Evolutionary conservation across 2,113 vertebrate genomes (phyloP), one percentile per base, ranked within the genome.

Genomic region (Todiramphus chloris): DNA sequence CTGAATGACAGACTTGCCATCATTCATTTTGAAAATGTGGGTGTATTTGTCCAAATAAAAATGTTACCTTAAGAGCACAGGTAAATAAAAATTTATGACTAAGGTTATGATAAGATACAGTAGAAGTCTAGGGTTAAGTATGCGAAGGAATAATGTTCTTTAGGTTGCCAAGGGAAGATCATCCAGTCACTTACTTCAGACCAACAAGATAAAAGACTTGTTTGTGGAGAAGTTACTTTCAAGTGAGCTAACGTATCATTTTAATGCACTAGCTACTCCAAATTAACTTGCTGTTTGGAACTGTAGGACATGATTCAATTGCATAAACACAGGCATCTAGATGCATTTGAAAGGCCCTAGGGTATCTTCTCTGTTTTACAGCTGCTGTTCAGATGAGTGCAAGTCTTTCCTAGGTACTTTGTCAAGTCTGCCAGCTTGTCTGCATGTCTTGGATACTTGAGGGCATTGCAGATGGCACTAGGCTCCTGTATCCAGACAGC

Each of bases 321-420:
- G 89, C 89, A 60, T 96, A 87, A 96, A 75, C 73, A 89, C 76
- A 43, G 56, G 55, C 76, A 91, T 84, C 73, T 92, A 84, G 86
- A 92, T 94, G 56, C 68, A 51, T 92, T 75, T 94, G 94, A 94
- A 97, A 89, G 80, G 69, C 91, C 83, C 76, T 81, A 46, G 89
- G 93, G 93, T 84, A 83, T 94, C 60, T 87, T 89, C 37, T 77
- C 20, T 92, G 68, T 87, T 89, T 91, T 92, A 84, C 43, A 67
- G 68, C 89, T 94, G 94, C 73, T 11, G 3, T 92, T 95, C 46
- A 64, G 72, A 67, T 66, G 68, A 93, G 46, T 46, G 28, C 59
- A 90, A 67, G 80, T 78, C 55, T 89, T 95, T 91, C 62, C 58
- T 64, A 84, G 73, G 89, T 91, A 51, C 67, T 94, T 78, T 63